Evolutionary conservation across 2,797 vertebrate species (phyloP).

Genomic region (Sebastes hubbsi): DNA sequence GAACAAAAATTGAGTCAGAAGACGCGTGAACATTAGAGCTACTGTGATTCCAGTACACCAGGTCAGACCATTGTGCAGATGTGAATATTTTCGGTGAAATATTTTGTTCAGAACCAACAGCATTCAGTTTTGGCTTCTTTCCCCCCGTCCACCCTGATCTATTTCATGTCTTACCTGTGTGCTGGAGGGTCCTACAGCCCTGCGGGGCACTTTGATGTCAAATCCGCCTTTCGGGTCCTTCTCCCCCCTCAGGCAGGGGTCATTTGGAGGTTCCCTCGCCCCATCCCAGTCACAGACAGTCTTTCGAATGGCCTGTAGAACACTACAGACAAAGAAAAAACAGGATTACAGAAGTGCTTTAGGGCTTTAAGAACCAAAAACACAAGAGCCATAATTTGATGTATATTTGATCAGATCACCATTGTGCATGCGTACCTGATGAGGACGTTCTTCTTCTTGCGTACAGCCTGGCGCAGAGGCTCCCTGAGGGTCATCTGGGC

Average conservation of each 20-base stretch:
- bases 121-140: neutral
- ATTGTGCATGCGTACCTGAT: conserved; percentile 75
- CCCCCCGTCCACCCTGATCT: neutral
- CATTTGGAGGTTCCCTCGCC: conserved; percentile 94
- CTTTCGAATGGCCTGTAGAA: conserved; percentile 98
- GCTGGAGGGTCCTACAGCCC: conserved; percentile 97
- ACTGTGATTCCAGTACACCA: no score
- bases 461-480: conserved; percentile 95
- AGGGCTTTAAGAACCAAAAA: neutral
- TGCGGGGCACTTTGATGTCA: conserved; percentile 97
- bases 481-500: conserved; percentile 95
- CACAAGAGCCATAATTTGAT: neutral
- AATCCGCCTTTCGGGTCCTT: conserved; percentile 99
- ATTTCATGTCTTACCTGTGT: conserved; percentile 87
- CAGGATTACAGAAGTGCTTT: neutral
- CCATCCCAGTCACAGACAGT: conserved; percentile 99
- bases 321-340: conserved; percentile 75
- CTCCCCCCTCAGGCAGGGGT: conserved; percentile 96
- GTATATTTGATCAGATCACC: neutral
- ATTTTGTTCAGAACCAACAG: neutral
- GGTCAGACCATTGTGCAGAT: neutral
- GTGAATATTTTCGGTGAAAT: neutral
- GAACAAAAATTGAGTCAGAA: no score
- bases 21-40: no score
- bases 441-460: conserved; percentile 98